phyloP scores from a whole-genome alignment of 2,113 vertebrate species.

The Epinephelus fuscoguttatus region DNA sequence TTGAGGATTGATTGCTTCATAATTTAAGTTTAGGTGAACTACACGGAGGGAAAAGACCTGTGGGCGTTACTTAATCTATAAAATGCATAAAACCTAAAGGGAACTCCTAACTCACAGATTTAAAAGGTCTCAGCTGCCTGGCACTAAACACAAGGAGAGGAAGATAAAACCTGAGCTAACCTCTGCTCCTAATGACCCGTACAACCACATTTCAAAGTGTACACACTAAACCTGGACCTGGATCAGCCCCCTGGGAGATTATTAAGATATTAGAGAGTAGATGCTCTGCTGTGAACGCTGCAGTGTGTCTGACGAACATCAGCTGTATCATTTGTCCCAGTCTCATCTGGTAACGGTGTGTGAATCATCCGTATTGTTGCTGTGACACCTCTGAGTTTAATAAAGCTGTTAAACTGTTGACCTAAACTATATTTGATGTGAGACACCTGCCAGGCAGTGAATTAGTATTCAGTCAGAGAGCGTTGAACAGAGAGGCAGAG shows the following conservation, averaged over 20 bases:
- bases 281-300: no score
- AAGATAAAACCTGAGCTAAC: no score
- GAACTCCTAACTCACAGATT: background rate
- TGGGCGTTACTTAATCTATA: background rate
- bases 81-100: background rate
- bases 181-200: no score
- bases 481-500: background rate
- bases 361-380: background rate
- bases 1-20: background rate
- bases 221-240: no score
- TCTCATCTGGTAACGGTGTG: background rate
- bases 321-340: background rate
- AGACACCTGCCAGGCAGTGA: background rate
- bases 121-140: background rate
- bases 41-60: background rate
- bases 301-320: background rate
- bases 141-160: background rate
- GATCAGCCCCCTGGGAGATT: no score
- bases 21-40: background rate
- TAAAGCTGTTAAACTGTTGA: background rate
- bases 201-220: no score
- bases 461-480: background rate
- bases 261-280: no score
- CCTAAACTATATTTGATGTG: background rate
- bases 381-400: background rate